Percentiles rank a stretch among this genome's conserved stretches.
phyloP scores from a whole-genome alignment of 2,888 invertebrate genomes.

The Pandemis heparana region DNA sequence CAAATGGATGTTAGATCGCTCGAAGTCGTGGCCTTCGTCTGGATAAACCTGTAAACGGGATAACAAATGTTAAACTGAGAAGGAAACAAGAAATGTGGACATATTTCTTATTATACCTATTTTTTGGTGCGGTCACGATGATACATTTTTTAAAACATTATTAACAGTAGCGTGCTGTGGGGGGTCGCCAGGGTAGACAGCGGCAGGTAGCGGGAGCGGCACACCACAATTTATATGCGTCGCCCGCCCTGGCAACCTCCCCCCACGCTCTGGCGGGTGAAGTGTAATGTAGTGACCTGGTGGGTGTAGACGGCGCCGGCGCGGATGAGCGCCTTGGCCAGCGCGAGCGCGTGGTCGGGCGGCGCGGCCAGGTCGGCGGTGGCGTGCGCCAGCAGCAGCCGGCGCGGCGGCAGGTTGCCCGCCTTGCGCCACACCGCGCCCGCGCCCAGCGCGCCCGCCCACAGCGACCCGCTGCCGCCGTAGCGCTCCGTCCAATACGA shows the following conservation, averaged over 20 bases:
- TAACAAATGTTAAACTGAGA: not conserved
- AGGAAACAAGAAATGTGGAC: not conserved
- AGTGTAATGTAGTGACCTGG: constrained; percentile 85
- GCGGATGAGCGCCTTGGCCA: constrained; percentile 93
- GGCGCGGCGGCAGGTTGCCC: constrained; percentile 88
- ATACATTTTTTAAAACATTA: no score
- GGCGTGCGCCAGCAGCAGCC: constrained; percentile 90
- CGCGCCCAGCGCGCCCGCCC: constrained; percentile 90
- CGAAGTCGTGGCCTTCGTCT: constrained; percentile 92
- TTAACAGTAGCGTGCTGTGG: no score
- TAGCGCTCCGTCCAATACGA: constrained; percentile 97
- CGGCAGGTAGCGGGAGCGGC: no score
- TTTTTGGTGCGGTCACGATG: no score
- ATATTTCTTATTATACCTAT: no score
- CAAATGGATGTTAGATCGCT: constrained; percentile 90
- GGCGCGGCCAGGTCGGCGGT: constrained; percentile 94
- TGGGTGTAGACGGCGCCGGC: constrained; percentile 93
- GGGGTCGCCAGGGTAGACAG: no score
- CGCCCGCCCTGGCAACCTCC: no score
- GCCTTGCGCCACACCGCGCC: constrained; percentile 93
- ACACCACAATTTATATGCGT: no score
- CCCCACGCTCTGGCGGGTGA: no score
- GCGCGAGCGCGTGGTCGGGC: constrained; percentile 94
- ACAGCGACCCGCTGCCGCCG: constrained; percentile 91
- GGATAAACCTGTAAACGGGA: constrained; percentile 90